Evolutionary conservation across 2,113 vertebrate genomes (phyloP), one percentile per base, ranked within the genome.

Genomic region (Loxodonta africana): DNA sequence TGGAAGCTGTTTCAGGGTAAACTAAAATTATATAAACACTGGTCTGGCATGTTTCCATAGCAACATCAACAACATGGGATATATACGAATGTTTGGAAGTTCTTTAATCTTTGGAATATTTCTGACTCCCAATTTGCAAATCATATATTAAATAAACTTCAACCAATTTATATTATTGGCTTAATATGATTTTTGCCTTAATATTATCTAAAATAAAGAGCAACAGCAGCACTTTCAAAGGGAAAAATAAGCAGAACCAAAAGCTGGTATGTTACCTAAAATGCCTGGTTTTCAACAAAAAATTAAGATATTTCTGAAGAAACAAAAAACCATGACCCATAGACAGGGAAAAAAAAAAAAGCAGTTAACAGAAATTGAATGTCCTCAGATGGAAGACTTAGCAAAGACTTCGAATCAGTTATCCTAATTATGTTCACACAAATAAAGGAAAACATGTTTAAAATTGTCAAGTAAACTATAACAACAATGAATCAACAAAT

Each of bases 201-300:
- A 57, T 14, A 15, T 57, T 57, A 94, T 11, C 48, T 62, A 91
- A 91, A 60, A 92, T 0, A 48, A 48, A 48, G 48, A 48, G 48
- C 48, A 48, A 48, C 48, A 74, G 25, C 3, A 30, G 37, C n/a
- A 41, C 44, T 30, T 83, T 51, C 48, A 84, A 92, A 91, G 57
- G 53, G 78, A 73, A 69, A 48, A 62, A 88, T 8, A 48, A 48
- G 65, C 30, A 91, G 46, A 94, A 88, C 88, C 78, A 28, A 80
- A 88, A 76, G 30, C 46, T 91, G 74, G 41, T 25, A 25, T 69
- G 82, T 91, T 91, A 57, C 33, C 77, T 90, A 81, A 90, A 90
- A 67, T 57, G 14, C 15, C 11, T 57, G 15, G 53, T 57, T 57
- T 57, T 57, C 53, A 57, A 57, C 53, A 12, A 57, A 57, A 57